Base-by-base conservation (phyloP, 2,113 vertebrate genomes). In the Ptilonorhynchus violaceus region DNA sequence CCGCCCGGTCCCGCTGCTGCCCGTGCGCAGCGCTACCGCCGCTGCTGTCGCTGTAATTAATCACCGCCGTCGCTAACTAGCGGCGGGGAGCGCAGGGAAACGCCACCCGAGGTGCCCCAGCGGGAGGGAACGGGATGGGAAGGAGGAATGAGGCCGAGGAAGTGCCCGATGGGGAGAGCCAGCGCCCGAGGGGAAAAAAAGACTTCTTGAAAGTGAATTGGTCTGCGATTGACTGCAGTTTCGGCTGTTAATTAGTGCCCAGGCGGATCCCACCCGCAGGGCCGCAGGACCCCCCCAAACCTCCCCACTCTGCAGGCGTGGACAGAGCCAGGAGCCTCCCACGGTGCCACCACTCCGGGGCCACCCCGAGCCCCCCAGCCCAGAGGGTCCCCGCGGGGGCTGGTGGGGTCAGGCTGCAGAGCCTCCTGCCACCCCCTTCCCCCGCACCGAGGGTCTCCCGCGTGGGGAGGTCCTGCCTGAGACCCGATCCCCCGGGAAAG, bases 381-480 rank as follows among this genome's bases (percentile, higher is more conserved):
- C 8, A 11, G 8, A 47, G 17, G 1, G 15, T 10, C 37, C 17
- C 31, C 31, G 7, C 3, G 1, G 21, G 25, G 8, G 10, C 15
- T 64, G 67, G 20, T 13, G 16, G 9, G 6, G 8, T 19, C 8
- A 0, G 58, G 59, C 55, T 50, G 35, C 30, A 47, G 15, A 20
- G 20, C 47, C 46, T 13, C 42, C 53, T n/a, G 50, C n/a, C 44
- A 13, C 37, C 66, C 10, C 15, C 5, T 7, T 15, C 20, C 8
- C 52, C 8, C 28, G 10, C 28, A 14, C 24, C 7, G 8, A 10
- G 42, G 2, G 4, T 53, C 27, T 33, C 75, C 55, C 17, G 3
- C 3, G 0, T 1, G 1, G 31, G 18, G 21, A 41, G 4, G 0
- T 35, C 41, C 59, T 12, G 8, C 50, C 12, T 1, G 69, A 27